phyloP scores from a whole-genome alignment of 2,888 invertebrate genomes.

The Lissonota sp. region DNA sequence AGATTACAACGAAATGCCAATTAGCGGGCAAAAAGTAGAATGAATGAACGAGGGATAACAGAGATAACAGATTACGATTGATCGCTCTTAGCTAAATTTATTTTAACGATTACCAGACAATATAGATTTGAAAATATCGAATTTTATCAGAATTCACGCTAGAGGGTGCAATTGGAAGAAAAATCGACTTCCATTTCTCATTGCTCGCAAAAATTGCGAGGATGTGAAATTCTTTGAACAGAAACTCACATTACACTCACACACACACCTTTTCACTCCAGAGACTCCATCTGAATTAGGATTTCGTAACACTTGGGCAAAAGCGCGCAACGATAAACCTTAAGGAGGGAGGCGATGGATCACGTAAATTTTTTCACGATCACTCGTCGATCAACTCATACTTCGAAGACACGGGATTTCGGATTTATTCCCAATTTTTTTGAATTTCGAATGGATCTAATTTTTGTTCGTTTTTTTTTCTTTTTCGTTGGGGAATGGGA shows the following conservation, averaged over 20 bases:
- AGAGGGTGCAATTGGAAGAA: not conserved
- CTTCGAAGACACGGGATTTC: not conserved
- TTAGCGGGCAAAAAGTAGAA: constrained; percentile 21
- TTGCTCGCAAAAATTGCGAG: constrained; percentile 12
- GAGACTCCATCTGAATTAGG: not conserved
- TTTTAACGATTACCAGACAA: not conserved
- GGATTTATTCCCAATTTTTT: not conserved
- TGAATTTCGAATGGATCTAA: not conserved
- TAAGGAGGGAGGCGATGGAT: not conserved
- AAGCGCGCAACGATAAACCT: constrained; percentile 4
- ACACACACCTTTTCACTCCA: constrained; percentile 11
- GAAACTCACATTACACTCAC: constrained; percentile 19
- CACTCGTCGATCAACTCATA: constrained; percentile 1
- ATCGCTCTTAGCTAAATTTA: not conserved
- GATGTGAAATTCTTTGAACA: not conserved
- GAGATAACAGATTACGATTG: not conserved
- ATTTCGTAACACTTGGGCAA: constrained; percentile 35
- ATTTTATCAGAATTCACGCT: not conserved
- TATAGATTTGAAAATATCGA: not conserved
- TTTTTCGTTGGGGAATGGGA: constrained; percentile 39
- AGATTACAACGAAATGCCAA: constrained; percentile 13
- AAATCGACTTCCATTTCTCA: constrained; percentile 9
- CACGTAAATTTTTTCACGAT: constrained; percentile 1
- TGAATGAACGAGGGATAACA: constrained; percentile 19
- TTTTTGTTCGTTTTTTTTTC: constrained; percentile 15